phyloP scores from a whole-genome alignment of 2,888 invertebrate species.

The Ferdinandea cuprea region DNA sequence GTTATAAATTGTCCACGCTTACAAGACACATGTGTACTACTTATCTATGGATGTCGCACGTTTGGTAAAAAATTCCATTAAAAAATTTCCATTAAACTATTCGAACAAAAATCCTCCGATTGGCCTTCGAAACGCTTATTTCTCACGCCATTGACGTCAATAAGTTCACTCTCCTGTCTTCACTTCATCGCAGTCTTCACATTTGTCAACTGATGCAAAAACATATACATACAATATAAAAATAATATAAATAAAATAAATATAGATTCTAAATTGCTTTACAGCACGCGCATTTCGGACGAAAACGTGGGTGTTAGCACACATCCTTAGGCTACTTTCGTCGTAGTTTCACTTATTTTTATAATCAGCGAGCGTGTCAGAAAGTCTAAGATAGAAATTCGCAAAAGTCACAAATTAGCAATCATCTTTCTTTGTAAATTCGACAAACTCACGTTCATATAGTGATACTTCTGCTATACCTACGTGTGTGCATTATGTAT shows the following conservation, averaged over 20 bases:
- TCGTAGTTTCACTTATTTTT: conserved; percentile 34
- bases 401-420: conserved; percentile 3
- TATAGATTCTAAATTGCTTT: conserved; percentile 27
- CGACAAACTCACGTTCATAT: background rate
- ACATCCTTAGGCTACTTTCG: conserved; percentile 30
- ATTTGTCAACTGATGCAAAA: conserved; percentile 4
- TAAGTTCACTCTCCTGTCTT: background rate
- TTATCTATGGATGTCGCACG: background rate
- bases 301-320: conserved; percentile 34
- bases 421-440: background rate
- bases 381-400: conserved; percentile 29
- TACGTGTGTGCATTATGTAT: too few relatives aligned
- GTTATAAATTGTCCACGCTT: too few relatives aligned
- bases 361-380: conserved; percentile 51
- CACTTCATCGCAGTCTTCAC: background rate
- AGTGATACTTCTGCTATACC: conserved; percentile 10
- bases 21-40: background rate
- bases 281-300: conserved; percentile 43
- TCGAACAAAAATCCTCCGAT: background rate
- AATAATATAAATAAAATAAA: conserved; percentile 1
- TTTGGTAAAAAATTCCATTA: background rate
- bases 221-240: background rate
- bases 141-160: conserved; percentile 32
- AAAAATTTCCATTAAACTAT: background rate
- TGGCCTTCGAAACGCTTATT: conserved; percentile 5